Conservation (phyloP, 2,797 vertebrate species). For the Silurus lanzhouensis region DNA sequence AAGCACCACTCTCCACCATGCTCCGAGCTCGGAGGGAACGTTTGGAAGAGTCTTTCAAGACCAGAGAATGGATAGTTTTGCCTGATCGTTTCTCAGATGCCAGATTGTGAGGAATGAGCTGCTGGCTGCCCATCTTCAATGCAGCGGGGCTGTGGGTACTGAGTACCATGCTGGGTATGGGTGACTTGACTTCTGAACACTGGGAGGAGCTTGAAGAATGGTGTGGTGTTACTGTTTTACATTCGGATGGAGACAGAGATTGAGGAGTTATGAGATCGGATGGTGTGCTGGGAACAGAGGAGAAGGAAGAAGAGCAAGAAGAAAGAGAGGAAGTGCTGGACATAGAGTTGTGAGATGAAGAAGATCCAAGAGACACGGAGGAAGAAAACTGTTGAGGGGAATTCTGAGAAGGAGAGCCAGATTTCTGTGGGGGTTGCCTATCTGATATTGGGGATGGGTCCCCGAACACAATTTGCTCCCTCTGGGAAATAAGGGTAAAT, state of each 20-base stretch:
- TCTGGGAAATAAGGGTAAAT: constrained; percentile 61
- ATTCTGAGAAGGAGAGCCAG: constrained; percentile 35
- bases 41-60: constrained; percentile 68
- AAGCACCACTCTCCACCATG: constrained; percentile 82
- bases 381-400: constrained; percentile 54
- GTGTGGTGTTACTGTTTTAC: constrained; percentile 46
- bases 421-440: constrained; percentile 44
- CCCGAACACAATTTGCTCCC: constrained; percentile 63
- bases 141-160: constrained; percentile 88
- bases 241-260: constrained; percentile 66
- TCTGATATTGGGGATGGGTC: constrained; percentile 46
- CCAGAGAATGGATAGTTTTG: constrained; percentile 54
- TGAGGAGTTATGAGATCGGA: constrained; percentile 73
- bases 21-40: constrained; percentile 78
- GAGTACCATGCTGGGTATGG: constrained; percentile 72
- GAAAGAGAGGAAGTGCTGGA: constrained; percentile 47
- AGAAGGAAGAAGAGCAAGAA: constrained; percentile 35
- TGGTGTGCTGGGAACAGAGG: constrained; percentile 56
- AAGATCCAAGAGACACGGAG: constrained; percentile 52
- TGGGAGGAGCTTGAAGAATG: constrained; percentile 63
- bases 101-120: constrained; percentile 88
- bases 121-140: constrained; percentile 86
- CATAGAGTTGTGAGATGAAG: constrained; percentile 44
- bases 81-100: constrained; percentile 74
- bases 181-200: constrained; percentile 75